Conservation (phyloP, 2,797 vertebrate genomes). For the Setipinna tenuifilis region DNA sequence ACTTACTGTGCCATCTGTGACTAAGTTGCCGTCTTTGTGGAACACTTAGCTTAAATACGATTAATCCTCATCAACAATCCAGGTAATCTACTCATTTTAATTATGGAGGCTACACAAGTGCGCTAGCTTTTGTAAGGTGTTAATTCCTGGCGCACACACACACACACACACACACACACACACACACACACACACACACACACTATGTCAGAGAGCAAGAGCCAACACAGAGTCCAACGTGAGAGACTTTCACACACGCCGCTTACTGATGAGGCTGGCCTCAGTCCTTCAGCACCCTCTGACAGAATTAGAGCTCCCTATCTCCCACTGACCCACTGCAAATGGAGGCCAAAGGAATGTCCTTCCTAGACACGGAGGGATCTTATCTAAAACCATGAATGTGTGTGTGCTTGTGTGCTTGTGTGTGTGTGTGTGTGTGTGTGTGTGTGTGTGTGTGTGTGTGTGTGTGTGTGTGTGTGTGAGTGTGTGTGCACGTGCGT, state of each 20-base stretch:
- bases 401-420: constrained; percentile 33
- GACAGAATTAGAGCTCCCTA: constrained; percentile 72
- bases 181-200: too few species aligned
- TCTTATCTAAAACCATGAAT: constrained; percentile 39
- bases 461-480: neutral
- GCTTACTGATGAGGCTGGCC: constrained; percentile 62
- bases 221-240: constrained; percentile 59
- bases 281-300: constrained; percentile 60
- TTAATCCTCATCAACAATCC: constrained; percentile 19
- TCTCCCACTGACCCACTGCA: constrained; percentile 65
- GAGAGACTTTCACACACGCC: constrained; percentile 72
- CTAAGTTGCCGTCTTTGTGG: neutral
- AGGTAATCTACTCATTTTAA: neutral
- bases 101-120: neutral
- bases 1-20: neutral
- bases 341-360: constrained; percentile 55
- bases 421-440: constrained; percentile 32
- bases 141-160: constrained; percentile 38
- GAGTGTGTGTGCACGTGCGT: too few species aligned
- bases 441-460: constrained; percentile 16
- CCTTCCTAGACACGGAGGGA: constrained; percentile 32
- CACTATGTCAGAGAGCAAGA: neutral
- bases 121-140: constrained; percentile 34
- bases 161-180: too few species aligned
- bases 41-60: neutral